Evolutionary conservation across 2,797 vertebrate genomes (phyloP).

Genomic region (Falco naumanni): DNA sequence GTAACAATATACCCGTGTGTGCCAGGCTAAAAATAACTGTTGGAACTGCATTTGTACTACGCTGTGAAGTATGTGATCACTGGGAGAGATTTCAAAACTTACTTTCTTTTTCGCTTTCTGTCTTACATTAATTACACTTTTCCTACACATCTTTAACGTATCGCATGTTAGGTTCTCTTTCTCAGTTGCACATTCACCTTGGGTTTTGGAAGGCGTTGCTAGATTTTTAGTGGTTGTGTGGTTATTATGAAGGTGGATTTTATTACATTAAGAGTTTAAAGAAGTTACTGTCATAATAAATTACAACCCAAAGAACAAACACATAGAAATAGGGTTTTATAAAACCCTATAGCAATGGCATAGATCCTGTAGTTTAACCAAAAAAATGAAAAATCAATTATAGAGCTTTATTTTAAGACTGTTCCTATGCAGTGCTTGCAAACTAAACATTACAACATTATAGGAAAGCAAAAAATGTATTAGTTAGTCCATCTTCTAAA

Average conservation of each 20-base stretch:
- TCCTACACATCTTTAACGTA: background rate
- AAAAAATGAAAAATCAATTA: background rate
- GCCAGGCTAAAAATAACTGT: conserved; percentile 64
- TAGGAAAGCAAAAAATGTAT: background rate
- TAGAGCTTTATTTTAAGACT: background rate
- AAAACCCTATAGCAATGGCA: background rate
- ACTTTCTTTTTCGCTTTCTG: conserved; percentile 15
- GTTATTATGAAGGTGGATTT: background rate
- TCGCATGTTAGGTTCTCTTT: conserved; percentile 21
- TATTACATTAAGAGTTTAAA: background rate
- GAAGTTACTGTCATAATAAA: background rate
- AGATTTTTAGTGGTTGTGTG: background rate
- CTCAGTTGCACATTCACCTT: background rate
- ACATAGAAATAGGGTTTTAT: background rate
- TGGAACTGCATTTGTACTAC: conserved; percentile 27
- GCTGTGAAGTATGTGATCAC: conserved; percentile 33
- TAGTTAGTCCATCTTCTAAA: background rate
- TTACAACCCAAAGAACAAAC: background rate
- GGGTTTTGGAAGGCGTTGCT: background rate
- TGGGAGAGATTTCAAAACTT: conserved; percentile 60
- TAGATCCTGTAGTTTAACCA: background rate
- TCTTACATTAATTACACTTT: conserved; percentile 53
- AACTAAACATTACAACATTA: background rate
- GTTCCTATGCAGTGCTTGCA: background rate
- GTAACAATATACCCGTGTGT: conserved; percentile 58